Conservation (phyloP, 2,797 vertebrate species). For the Ficedula albicollis region DNA sequence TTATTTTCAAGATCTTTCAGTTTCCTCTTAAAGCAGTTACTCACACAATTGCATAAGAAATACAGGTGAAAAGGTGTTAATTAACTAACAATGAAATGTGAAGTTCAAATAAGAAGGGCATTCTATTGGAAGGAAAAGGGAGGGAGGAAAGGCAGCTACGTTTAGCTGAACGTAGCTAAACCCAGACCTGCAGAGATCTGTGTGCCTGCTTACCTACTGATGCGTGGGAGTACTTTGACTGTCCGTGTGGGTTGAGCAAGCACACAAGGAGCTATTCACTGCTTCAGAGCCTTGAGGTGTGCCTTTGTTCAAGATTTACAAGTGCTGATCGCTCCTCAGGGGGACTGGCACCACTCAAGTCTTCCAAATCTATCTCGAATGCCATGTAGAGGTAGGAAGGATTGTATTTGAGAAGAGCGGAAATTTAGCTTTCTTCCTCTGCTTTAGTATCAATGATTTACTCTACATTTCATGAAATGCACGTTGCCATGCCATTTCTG, state of each 20-base stretch:
- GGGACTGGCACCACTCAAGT: background rate
- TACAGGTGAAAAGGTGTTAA: background rate
- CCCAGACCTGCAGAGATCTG: background rate
- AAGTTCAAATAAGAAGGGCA: conserved; percentile 19
- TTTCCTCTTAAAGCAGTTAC: background rate
- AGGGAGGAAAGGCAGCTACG: background rate
- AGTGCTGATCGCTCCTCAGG: background rate
- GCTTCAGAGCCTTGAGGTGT: background rate
- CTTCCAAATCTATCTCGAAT: background rate
- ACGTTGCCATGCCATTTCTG: background rate
- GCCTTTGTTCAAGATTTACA: background rate
- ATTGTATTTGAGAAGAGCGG: background rate
- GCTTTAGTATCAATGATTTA: background rate
- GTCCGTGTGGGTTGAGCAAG: background rate
- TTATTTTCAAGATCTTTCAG: background rate
- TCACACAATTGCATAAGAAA: background rate
- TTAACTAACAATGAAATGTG: background rate
- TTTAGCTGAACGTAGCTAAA: background rate
- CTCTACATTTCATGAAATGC: background rate
- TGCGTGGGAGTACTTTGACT: background rate
- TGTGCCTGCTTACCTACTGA: background rate
- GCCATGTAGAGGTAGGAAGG: background rate
- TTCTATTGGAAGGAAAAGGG: background rate
- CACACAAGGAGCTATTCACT: background rate
- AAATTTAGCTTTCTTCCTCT: background rate